Conservation (phyloP, 2,797 vertebrate genomes). For the Sebastes reedi region DNA sequence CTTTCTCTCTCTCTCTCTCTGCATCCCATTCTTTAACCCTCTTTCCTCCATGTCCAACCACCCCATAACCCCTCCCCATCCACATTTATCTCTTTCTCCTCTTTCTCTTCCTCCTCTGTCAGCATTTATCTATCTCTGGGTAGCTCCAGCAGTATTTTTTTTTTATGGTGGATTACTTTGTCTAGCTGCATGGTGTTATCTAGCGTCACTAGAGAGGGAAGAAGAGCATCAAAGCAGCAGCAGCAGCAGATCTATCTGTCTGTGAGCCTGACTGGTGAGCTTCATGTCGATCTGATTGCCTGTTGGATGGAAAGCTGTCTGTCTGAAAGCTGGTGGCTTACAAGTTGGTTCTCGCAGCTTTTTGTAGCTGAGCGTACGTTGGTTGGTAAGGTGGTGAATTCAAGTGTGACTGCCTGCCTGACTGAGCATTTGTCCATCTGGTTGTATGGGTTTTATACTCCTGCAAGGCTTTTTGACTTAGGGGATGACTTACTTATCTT, state of each 20-base stretch:
- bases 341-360: constrained; percentile 34
- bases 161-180: constrained; percentile 81
- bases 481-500: background rate
- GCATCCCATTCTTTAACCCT: constrained; percentile 9
- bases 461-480: constrained; percentile 15
- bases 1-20: background rate
- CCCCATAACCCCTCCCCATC: background rate
- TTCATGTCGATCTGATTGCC: constrained; percentile 35
- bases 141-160: constrained; percentile 63
- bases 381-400: constrained; percentile 31
- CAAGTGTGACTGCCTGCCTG: constrained; percentile 34
- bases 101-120: constrained; percentile 32
- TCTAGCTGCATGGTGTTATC: constrained; percentile 76
- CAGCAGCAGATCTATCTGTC: constrained; percentile 47
- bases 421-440: constrained; percentile 43
- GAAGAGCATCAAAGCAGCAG: constrained; percentile 71
- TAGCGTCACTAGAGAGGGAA: constrained; percentile 75
- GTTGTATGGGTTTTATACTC: constrained; percentile 5
- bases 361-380: constrained; percentile 26
- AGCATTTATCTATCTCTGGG: constrained; percentile 71
- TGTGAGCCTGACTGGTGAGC: constrained; percentile 22
- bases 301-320: constrained; percentile 54
- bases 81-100: constrained; percentile 30
- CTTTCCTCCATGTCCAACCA: constrained; percentile 3
- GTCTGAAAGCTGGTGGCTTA: constrained; percentile 36